A percentile compares a stretch with the other conserved stretches of the same genome.
Evolutionary conservation across 2,888 invertebrate species (phyloP).

Genomic region (Ecdyonurus torrentis): DNA sequence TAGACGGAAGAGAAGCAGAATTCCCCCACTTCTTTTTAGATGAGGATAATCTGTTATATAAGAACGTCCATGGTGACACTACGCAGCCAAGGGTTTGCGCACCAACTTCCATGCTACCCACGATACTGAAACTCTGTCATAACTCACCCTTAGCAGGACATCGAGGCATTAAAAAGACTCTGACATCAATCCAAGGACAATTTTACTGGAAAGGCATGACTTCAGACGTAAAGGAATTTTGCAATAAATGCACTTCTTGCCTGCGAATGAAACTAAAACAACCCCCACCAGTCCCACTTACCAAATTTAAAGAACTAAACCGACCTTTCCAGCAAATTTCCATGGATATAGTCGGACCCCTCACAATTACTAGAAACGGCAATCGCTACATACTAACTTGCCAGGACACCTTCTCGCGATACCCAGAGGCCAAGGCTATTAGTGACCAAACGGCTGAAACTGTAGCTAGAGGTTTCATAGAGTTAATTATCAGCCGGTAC

Average conservation of each 20-base stretch:
- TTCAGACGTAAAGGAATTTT: conserved; percentile 1
- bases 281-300: background rate
- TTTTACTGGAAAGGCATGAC: conserved; percentile 6
- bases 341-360: conserved; percentile 1
- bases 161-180: conserved; percentile 2
- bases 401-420: conserved; percentile 14
- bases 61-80: background rate
- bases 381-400: conserved; percentile 16
- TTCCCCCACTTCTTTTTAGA: background rate
- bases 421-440: conserved; percentile 15
- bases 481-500: background rate
- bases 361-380: background rate
- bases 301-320: no score
- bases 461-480: conserved; percentile 3
- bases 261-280: background rate
- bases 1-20: background rate
- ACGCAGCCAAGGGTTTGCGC: background rate
- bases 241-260: conserved; percentile 1
- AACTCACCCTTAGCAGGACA: conserved; percentile 6
- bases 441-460: conserved; percentile 14
- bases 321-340: conserved; percentile 2
- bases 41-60: background rate
- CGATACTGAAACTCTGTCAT: background rate
- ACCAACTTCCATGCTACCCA: background rate
- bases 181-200: background rate